A percentile compares a stretch with the other conserved stretches of the same genome.
phyloP scores from a whole-genome alignment of 2,888 invertebrate genomes.

The Epirrita christyi region DNA sequence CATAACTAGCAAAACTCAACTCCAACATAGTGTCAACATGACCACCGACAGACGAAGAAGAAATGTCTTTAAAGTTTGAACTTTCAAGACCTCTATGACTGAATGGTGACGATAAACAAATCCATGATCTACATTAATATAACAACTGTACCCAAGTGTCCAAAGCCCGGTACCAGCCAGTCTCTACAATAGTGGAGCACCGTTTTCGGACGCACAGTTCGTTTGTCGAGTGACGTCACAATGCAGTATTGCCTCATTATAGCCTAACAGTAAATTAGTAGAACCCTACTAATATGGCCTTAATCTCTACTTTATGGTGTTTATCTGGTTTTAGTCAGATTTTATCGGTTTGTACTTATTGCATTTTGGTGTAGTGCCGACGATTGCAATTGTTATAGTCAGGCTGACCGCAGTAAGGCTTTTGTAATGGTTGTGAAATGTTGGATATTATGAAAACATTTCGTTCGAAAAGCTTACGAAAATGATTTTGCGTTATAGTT shows the following conservation, averaged over 20 bases:
- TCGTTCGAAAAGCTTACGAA: too few relatives aligned
- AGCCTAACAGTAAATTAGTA: constrained; percentile 53
- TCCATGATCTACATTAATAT: neutral
- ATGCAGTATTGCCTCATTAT: constrained; percentile 59
- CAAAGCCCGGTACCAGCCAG: constrained; percentile 13
- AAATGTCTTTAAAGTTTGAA: too few relatives aligned
- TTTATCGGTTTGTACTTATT: constrained; percentile 21
- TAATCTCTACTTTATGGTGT: constrained; percentile 34
- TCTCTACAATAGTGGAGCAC: constrained; percentile 39
- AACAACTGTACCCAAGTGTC: constrained; percentile 30
- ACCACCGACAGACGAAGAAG: too few relatives aligned
- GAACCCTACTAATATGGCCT: constrained; percentile 34
- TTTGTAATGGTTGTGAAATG: constrained; percentile 20
- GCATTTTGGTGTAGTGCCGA: constrained; percentile 22
- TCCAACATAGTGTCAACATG: too few relatives aligned
- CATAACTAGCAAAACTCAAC: too few relatives aligned
- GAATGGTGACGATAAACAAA: too few relatives aligned
- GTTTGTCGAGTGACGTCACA: constrained; percentile 66
- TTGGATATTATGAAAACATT: neutral
- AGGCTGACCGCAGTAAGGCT: too few relatives aligned
- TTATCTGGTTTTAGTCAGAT: constrained; percentile 30
- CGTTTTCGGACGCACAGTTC: constrained; percentile 65
- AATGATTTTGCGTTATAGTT: too few relatives aligned
- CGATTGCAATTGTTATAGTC: constrained; percentile 26
- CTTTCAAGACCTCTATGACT: too few relatives aligned